A percentile compares a stretch with the other conserved stretches of the same genome.
Evolutionary conservation across 2,797 vertebrate species (phyloP).

Genomic region (Arctocebus calabarensis): DNA sequence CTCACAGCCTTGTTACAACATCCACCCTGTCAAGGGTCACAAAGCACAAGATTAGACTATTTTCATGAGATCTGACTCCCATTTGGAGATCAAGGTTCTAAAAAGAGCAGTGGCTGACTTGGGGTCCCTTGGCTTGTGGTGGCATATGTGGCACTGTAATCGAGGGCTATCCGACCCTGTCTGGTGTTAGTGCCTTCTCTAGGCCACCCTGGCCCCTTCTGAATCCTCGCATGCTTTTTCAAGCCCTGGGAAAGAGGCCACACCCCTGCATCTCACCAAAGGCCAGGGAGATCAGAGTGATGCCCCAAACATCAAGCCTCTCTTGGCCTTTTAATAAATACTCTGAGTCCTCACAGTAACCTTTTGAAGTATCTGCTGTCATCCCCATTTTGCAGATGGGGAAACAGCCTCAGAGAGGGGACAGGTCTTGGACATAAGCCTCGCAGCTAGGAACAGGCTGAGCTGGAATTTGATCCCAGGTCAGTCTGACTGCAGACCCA

Average conservation of each 20-base stretch:
- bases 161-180: rapidly evolving
- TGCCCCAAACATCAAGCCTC: background rate
- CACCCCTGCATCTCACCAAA: background rate
- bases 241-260: background rate
- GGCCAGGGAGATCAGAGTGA: background rate
- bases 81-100: background rate
- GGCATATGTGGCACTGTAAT: background rate
- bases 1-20: background rate
- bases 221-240: background rate
- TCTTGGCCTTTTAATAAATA: background rate
- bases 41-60: background rate
- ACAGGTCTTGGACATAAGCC: background rate
- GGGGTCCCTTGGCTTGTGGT: background rate
- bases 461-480: background rate
- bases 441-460: background rate
- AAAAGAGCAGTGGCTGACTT: background rate
- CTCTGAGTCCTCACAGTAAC: background rate
- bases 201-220: background rate
- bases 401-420: background rate
- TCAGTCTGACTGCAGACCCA: background rate
- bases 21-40: background rate
- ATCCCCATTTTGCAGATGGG: background rate
- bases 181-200: background rate
- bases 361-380: background rate
- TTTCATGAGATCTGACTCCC: background rate